phyloP scores from a whole-genome alignment of 2,113 vertebrate genomes.

The Pteronura brasiliensis region DNA sequence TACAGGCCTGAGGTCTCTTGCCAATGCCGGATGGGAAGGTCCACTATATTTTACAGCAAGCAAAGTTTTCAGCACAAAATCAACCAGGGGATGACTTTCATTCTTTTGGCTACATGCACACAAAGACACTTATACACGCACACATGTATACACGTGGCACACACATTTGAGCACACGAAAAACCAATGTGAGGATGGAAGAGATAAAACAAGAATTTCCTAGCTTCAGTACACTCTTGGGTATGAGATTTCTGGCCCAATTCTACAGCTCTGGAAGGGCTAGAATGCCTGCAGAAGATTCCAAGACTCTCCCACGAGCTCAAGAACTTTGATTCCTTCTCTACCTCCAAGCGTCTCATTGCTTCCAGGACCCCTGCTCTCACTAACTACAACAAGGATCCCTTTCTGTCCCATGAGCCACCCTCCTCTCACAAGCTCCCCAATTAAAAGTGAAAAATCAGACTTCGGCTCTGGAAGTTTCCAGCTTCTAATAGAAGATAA shows the following conservation, averaged over 20 bases:
- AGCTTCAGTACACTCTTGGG: background rate
- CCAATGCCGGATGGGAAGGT: background rate
- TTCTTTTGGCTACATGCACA: background rate
- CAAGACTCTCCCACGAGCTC: background rate
- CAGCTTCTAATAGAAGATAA: conserved; percentile 36
- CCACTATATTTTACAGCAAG: background rate
- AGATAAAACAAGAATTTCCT: background rate
- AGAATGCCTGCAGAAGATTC: background rate
- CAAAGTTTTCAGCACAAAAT: background rate
- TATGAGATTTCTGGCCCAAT: background rate
- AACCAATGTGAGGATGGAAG: background rate
- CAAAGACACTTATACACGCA: background rate
- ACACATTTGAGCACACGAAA: background rate
- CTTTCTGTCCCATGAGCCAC: background rate
- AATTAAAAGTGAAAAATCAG: conserved; percentile 41
- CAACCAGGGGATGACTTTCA: background rate
- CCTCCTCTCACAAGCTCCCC: background rate
- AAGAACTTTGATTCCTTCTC: background rate
- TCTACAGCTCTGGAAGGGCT: background rate
- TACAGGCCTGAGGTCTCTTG: background rate
- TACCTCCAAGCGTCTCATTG: background rate
- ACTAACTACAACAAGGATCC: background rate
- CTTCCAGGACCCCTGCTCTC: no score
- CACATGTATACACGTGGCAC: background rate
- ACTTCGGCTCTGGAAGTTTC: background rate